Evolutionary conservation across 2,888 invertebrate genomes (phyloP), one percentile per base, ranked within the genome.

Genomic region (Caenorhabditis angaria): DNA sequence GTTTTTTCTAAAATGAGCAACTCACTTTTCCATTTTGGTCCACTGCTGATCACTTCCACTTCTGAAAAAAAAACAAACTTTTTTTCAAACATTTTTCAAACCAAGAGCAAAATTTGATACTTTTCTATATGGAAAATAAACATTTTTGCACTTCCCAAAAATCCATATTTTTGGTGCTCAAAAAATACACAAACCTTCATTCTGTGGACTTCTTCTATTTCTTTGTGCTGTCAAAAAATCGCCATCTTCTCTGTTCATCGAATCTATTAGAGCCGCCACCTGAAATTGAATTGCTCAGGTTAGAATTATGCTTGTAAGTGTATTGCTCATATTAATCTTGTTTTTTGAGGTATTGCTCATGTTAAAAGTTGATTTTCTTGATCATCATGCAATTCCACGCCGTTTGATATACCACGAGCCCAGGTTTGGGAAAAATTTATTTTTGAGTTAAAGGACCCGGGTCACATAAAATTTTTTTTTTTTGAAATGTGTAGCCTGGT

Each of bases 231-330:
- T n/a, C n/a, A n/a, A 50, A 22, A 48, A 61, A 20, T 57, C 24
- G 18, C 14, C 4, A n/a, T 71, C 71, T 41, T 67, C 59, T 25
- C 41, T 72, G 61, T 72, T 72, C 72, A 72, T 72, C 18, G 72
- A 68, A 53, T 72, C 72, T 10, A 72, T 72, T 22, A 72, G 20
- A 10, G 72, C 72, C 55, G 72, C 72, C 24, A 72, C 65, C 72
- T 71, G 20, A 10, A 60, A 47, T 25, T 18, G 14, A 27, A 59
- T 32, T 32, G 32, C 32, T 10, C 32, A 32, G 32, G 32, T 32
- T 32, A 8, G 10, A 32, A 32, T 8, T 8, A 32, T 32, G 10
- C 10, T 32, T 32, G 5, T 10, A 32, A 32, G 32, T 32, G 6
- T 32, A 32, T 8, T 8, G 5, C 6, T 32, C 32, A 32, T 5